Base-by-base conservation (phyloP, 2,797 vertebrate genomes). In the Anguilla pacifica region DNA sequence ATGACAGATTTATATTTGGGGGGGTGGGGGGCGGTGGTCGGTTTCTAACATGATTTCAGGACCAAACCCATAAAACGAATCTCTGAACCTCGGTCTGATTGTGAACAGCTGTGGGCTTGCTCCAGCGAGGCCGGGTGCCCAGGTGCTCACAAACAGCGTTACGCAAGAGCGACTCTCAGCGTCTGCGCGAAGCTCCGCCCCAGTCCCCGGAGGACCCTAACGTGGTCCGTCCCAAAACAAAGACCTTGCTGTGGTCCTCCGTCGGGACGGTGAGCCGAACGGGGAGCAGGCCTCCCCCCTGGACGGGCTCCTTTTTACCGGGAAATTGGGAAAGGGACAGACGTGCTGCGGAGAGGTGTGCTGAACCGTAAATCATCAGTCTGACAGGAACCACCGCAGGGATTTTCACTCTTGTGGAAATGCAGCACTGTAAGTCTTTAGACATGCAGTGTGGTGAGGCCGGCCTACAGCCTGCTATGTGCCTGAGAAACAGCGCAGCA, bases 101-200 rank as follows among this genome's bases (percentile, higher is more conserved):
- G 79, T 59, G 57, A 93, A 90, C 94, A 94, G 90, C 91, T 94
- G 93, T 83, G 91, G 90, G 87, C 81, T 90, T 31, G 74, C 84
- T 87, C 90, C 91, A 9, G 79, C 87, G 87, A 51, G 4, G 0
- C n/a, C n/a, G 1, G 6, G 22, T 55, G 25, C 82, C n/a, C 1
- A 9, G 61, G 86, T 51, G 46, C 10, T 83, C 15, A 35, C 64
- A 70, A 90, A 87, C 15, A 86, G 83, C 28, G 53, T 19, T 49
- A n/a, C 85, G 5, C 53, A 53, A 55, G 2, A 39, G 7, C 15
- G 49, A 79, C 61, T 13, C 15, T 22, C 86, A 17, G 25, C 9
- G n/a, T 43, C 19, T 25, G 77, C 59, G 6, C 15, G 7, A 39
- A 46, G 84, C 35, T 11, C 55, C 35, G 2, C 46, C 9, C 49